Evolutionary conservation across 2,888 invertebrate species (phyloP).

Genomic region (Bembecia ichneumoniformis): DNA sequence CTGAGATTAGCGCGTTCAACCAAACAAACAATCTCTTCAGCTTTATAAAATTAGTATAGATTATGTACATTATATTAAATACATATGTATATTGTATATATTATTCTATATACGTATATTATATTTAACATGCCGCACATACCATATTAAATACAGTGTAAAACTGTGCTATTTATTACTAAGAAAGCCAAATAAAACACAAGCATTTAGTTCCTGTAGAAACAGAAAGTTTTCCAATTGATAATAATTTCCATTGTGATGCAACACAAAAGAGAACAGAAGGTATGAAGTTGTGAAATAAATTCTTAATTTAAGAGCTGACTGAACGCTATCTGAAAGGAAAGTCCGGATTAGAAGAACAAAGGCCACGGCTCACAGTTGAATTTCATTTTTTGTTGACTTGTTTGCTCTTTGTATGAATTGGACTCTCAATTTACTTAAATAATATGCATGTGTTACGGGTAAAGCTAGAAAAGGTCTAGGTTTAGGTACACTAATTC

Average conservation of each 20-base stretch:
- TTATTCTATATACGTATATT: too few species aligned
- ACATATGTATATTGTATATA: too few species aligned
- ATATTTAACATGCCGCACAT: too few species aligned
- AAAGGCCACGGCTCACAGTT: slow-evolving; percentile 43
- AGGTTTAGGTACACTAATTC: too few species aligned
- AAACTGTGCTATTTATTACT: slow-evolving; percentile 25
- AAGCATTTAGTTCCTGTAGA: slow-evolving; percentile 51
- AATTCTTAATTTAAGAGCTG: slow-evolving; percentile 67
- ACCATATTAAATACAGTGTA: too few species aligned
- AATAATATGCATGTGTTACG: too few species aligned
- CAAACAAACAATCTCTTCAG: too few species aligned
- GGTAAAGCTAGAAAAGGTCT: too few species aligned
- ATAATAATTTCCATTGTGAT: slow-evolving; percentile 68
- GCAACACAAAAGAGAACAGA: slow-evolving; percentile 61
- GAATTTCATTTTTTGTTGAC: slow-evolving; percentile 49
- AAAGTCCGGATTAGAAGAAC: slow-evolving; percentile 62
- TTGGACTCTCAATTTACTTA: neutral
- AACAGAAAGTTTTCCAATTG: slow-evolving; percentile 65
- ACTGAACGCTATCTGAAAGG: slow-evolving; percentile 62
- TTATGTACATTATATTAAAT: too few species aligned
- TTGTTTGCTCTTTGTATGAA: slow-evolving; percentile 41
- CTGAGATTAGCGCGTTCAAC: too few species aligned
- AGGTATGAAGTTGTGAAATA: slow-evolving; percentile 67
- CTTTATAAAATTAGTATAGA: too few species aligned
- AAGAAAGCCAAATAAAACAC: slow-evolving; percentile 51